phyloP scores from a whole-genome alignment of 2,888 invertebrate genomes.

The Halictus quadricinctus region DNA sequence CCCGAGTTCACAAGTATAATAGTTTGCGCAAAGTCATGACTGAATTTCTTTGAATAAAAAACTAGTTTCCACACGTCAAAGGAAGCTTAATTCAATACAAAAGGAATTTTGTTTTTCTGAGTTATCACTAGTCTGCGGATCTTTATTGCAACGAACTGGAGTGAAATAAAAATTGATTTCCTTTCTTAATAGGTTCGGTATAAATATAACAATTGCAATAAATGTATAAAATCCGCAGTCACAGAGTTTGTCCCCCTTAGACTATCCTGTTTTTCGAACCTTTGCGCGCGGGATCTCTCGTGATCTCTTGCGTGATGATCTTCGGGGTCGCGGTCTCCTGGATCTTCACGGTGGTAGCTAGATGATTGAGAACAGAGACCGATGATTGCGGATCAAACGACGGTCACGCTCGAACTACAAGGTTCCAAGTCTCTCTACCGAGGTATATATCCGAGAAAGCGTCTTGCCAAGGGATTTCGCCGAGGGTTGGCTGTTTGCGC shows the following conservation, averaged over 20 bases:
- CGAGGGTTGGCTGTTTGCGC: slow-evolving; percentile 78
- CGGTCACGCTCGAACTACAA: slow-evolving; percentile 30
- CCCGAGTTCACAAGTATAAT: not conserved
- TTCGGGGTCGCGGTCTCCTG: too few species aligned
- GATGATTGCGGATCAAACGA: not conserved
- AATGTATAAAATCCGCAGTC: not conserved
- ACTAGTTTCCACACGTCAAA: not conserved
- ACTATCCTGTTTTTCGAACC: not conserved
- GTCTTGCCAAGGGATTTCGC: slow-evolving; percentile 71
- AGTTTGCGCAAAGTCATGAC: not conserved
- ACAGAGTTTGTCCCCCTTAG: not conserved
- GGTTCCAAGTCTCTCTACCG: slow-evolving; percentile 32
- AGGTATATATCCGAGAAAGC: slow-evolving; percentile 63
- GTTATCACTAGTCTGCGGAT: not conserved
- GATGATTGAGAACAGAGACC: slow-evolving; percentile 1
- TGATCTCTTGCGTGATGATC: not conserved
- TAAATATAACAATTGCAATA: not conserved
- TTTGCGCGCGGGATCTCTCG: not conserved
- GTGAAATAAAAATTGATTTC: too few species aligned
- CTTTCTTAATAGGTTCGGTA: not conserved
- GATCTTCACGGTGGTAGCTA: not conserved
- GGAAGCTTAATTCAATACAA: not conserved
- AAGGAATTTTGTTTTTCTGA: not conserved
- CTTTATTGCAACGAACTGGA: too few species aligned
- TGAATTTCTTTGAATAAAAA: not conserved